A percentile compares a stretch with the other conserved stretches of the same genome.
phyloP scores from a whole-genome alignment of 2,797 vertebrate species.

The Aplochiton taeniatus region DNA sequence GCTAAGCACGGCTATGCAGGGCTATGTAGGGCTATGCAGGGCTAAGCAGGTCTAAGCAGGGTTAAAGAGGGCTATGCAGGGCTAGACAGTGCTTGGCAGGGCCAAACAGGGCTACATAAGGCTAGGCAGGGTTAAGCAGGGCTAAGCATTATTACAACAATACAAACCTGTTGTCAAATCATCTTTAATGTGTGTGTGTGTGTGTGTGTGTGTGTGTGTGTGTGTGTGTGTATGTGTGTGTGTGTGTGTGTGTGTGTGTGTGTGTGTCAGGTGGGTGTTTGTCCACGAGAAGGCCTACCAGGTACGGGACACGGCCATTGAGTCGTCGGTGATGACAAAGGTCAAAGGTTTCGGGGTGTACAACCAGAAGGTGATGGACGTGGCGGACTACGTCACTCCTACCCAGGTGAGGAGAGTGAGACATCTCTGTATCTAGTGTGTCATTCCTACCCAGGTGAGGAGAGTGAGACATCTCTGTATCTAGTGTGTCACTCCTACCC shows the following conservation, averaged over 20 bases:
- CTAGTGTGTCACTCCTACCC: no score
- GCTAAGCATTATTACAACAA: no score
- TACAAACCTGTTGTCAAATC: no score
- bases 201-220: conserved; percentile 1
- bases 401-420: conserved; percentile 78
- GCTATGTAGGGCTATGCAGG: no score
- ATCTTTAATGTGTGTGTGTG: not conserved
- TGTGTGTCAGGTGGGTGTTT: conserved; percentile 86
- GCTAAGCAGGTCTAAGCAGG: no score
- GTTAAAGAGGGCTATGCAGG: no score
- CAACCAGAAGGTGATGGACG: conserved; percentile 86
- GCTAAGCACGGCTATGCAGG: no score
- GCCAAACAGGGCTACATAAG: no score
- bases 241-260: conserved; percentile 1
- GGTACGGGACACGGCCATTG: conserved; percentile 86
- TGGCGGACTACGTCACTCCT: conserved; percentile 90
- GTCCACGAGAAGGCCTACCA: conserved; percentile 93
- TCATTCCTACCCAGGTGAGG: not conserved
- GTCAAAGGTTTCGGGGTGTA: conserved; percentile 91
- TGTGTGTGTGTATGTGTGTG: conserved; percentile 12
- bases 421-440: no score
- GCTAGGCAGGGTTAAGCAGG: no score
- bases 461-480: not conserved
- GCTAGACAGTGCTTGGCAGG: no score
- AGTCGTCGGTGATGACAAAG: conserved; percentile 94